Evolutionary conservation across 64 coral and sea anemone genomes (phyloP).

Genomic region (Actinia equina): DNA sequence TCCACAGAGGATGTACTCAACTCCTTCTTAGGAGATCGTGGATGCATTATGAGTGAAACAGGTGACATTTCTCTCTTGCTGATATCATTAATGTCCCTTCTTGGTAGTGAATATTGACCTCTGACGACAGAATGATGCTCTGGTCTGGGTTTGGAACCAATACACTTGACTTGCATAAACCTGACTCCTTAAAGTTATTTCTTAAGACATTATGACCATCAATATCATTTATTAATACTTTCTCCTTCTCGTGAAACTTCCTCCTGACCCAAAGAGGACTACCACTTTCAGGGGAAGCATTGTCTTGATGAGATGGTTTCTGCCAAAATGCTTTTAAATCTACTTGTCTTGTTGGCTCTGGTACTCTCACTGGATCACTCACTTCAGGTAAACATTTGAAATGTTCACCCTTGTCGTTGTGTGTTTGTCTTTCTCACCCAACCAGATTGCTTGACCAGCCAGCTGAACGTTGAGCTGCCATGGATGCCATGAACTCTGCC

Average conservation of each 20-base stretch:
- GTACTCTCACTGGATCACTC: neutral
- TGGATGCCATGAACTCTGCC: conserved; percentile 20
- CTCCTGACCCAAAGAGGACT: neutral
- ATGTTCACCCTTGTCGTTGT: neutral
- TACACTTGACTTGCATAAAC: neutral
- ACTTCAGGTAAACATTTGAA: neutral
- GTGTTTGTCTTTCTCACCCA: neutral
- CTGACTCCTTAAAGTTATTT: neutral
- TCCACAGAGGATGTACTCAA: neutral
- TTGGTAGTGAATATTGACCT: neutral
- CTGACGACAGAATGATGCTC: neutral
- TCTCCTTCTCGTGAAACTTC: neutral
- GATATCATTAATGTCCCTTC: neutral
- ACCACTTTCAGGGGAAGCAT: neutral
- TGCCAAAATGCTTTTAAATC: neutral
- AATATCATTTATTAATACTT: neutral
- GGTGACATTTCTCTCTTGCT: neutral
- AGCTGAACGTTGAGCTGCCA: conserved; percentile 23
- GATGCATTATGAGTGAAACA: neutral
- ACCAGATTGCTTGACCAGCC: neutral
- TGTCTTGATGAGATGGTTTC: neutral
- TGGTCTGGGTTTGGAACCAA: neutral
- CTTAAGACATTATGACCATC: neutral
- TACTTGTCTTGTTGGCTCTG: neutral
- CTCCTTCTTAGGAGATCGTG: neutral